Percentiles rank a stretch among this genome's conserved stretches.
Conservation (phyloP, 2,113 vertebrate species). For the Arenaria interpres region DNA sequence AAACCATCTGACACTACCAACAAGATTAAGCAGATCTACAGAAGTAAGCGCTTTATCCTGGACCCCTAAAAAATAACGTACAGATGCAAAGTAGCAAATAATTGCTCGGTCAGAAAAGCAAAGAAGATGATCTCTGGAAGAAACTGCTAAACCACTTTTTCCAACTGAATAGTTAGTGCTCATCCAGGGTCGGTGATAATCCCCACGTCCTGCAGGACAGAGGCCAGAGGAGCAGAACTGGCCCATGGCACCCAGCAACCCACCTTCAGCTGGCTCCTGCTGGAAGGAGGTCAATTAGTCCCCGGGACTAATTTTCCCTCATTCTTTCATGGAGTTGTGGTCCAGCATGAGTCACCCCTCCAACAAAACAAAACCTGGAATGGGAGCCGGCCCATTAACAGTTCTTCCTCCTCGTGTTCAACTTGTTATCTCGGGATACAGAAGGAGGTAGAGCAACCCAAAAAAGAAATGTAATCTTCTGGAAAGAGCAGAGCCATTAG, state of each 20-base stretch:
- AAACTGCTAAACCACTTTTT: background rate
- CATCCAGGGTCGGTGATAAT: background rate
- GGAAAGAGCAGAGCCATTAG: constrained; percentile 4
- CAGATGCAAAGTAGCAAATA: background rate
- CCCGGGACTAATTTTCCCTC: background rate
- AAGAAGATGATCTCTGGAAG: background rate
- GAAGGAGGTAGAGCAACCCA: background rate
- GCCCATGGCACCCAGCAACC: background rate
- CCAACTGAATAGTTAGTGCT: background rate
- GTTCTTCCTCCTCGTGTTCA: background rate
- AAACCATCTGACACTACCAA: background rate
- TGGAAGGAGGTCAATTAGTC: rapidly evolving
- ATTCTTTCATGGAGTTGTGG: background rate
- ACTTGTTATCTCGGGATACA: background rate
- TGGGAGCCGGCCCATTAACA: background rate
- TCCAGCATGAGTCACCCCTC: background rate
- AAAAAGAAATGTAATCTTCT: background rate
- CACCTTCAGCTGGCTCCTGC: background rate
- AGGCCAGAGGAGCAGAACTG: background rate
- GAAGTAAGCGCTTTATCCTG: background rate
- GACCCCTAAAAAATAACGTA: rapidly evolving
- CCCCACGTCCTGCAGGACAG: background rate
- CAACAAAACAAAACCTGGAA: rapidly evolving
- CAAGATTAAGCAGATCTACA: background rate
- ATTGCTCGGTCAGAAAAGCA: background rate